phyloP scores from a whole-genome alignment of 1,140 invertebrate species.

The Zaprionus nigranus region DNA sequence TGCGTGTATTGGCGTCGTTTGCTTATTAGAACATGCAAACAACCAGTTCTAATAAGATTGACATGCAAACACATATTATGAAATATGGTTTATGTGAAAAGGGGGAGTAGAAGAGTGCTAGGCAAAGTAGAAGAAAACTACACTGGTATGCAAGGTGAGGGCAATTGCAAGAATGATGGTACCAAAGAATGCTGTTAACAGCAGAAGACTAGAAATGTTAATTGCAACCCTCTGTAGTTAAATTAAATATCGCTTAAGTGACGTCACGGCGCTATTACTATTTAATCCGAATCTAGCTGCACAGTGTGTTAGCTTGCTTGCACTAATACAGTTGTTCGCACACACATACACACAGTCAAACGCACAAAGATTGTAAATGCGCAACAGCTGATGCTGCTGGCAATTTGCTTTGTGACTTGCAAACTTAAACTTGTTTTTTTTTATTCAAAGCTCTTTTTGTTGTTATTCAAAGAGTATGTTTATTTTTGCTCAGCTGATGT shows the following conservation, averaged over 20 bases:
- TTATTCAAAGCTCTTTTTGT: slow-evolving; percentile 32
- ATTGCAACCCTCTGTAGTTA: slow-evolving; percentile 18
- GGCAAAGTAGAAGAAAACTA: neutral
- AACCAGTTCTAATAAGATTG: slow-evolving; percentile 72
- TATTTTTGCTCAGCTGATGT: slow-evolving; percentile 78
- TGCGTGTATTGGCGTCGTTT: slow-evolving; percentile 60
- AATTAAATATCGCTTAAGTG: neutral
- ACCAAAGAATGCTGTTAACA: neutral
- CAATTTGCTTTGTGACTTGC: slow-evolving; percentile 37
- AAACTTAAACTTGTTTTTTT: slow-evolving; percentile 61
- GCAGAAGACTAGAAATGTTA: neutral
- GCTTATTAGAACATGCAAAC: slow-evolving; percentile 78
- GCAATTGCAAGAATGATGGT: neutral
- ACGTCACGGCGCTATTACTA: neutral
- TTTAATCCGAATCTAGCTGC: slow-evolving; percentile 15
- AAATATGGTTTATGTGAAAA: slow-evolving; percentile 47
- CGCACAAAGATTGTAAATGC: slow-evolving; percentile 38
- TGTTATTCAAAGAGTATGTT: slow-evolving; percentile 27
- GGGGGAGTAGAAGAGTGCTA: neutral
- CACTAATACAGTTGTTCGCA: slow-evolving; percentile 13
- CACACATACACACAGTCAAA: slow-evolving; percentile 3
- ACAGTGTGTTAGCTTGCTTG: slow-evolving; percentile 33
- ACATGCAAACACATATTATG: slow-evolving; percentile 70
- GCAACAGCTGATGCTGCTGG: slow-evolving; percentile 73
- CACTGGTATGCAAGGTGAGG: slow-evolving; percentile 14